These are phyloP conservation scores for Turritopsis rubra DNA, from an alignment of 30 jellyfish, hydroid and myxozoan species.

Conservation along the genomic window DNA sequence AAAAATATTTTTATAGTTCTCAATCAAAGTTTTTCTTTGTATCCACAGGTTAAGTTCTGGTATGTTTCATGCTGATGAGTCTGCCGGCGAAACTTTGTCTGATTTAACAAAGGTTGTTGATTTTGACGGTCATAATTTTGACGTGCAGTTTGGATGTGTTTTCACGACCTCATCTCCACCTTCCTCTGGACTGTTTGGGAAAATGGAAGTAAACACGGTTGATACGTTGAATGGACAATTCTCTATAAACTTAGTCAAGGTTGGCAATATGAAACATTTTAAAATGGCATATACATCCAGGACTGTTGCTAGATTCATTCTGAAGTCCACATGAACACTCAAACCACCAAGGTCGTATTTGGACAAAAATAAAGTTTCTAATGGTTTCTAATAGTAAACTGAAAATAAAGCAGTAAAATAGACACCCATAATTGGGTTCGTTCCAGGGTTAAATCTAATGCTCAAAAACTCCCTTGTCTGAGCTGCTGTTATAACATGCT, in stretches of 20 bases:
- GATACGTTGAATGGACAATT: conserved; percentile 19
- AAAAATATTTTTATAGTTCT: background rate
- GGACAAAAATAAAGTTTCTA: too few species aligned
- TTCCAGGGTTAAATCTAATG: too few species aligned
- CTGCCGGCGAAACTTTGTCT: conserved; percentile 49
- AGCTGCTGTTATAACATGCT: too few species aligned
- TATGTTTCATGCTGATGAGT: conserved; percentile 57
- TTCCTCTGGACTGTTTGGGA: conserved; percentile 67
- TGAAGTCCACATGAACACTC: too few species aligned
- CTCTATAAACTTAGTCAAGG: conserved; percentile 55
- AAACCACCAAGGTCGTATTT: too few species aligned
- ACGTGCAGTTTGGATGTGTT: conserved; percentile 71
- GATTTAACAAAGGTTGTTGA: conserved; percentile 41
- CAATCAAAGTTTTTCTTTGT: background rate
- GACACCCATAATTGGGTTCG: too few species aligned
- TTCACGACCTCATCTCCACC: conserved; percentile 31
- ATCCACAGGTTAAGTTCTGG: conserved; percentile 60
- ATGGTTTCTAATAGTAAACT: too few species aligned
- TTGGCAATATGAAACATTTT: too few species aligned
- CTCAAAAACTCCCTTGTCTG: too few species aligned
- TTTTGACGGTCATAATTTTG: conserved; percentile 74
- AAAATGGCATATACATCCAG: too few species aligned
- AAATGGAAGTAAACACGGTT: conserved; percentile 36
- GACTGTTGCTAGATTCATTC: too few species aligned
- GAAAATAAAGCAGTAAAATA: too few species aligned